Percentiles rank a stretch among this genome's conserved stretches.
These are phyloP conservation scores for Rhamphomyia laevipes DNA, from an alignment of 2,888 invertebrate species.

Conservation along the genomic window DNA sequence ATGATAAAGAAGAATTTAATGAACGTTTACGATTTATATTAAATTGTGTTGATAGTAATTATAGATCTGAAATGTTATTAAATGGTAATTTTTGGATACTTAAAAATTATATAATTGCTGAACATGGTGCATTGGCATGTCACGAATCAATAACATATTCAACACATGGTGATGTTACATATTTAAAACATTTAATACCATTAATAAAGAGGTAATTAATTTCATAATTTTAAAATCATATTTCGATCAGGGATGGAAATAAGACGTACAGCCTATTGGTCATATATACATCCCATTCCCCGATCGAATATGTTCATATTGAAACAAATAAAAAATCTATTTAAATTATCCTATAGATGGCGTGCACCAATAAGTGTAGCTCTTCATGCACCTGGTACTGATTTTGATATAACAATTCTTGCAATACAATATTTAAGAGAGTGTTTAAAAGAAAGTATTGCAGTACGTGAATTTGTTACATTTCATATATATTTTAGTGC, in stretches of 20 bases:
- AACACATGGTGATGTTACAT: constrained; percentile 55
- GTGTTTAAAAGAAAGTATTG: constrained; percentile 39
- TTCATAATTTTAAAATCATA: not conserved
- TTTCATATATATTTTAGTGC: constrained; percentile 53
- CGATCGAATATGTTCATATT: constrained; percentile 17
- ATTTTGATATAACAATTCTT: constrained; percentile 44
- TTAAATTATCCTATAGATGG: constrained; percentile 38
- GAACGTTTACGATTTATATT: too few species aligned
- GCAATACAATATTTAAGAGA: constrained; percentile 46
- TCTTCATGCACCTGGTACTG: constrained; percentile 50
- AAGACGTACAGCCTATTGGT: not conserved
- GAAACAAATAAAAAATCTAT: constrained; percentile 4
- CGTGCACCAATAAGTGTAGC: constrained; percentile 52
- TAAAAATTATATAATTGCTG: constrained; percentile 46
- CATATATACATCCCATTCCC: constrained; percentile 15
- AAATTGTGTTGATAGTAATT: too few species aligned
- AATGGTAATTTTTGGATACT: constrained; percentile 48
- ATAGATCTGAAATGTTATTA: too few species aligned
- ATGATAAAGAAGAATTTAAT: too few species aligned
- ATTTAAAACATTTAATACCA: constrained; percentile 49
- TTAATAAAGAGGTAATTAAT: constrained; percentile 37
- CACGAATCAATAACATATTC: constrained; percentile 54
- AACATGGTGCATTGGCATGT: constrained; percentile 38
- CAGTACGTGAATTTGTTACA: constrained; percentile 46
- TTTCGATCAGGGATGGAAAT: constrained; percentile 9